phyloP scores from a whole-genome alignment of 2,797 vertebrate genomes.

The Ceyx erithaca region DNA sequence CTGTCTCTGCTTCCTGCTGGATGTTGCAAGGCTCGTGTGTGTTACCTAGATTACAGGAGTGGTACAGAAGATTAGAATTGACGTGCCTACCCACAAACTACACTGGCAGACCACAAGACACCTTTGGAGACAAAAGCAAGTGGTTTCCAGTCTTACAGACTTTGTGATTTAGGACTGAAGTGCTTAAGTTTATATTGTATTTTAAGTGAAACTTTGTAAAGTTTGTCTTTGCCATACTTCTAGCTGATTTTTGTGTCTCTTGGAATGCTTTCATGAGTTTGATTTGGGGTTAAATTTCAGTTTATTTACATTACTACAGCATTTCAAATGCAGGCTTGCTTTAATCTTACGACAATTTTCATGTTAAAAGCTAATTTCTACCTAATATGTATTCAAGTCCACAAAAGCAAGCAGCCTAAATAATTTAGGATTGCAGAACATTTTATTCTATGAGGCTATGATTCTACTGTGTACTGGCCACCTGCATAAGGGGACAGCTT shows the following conservation, averaged over 20 bases:
- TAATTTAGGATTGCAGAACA: accelerated
- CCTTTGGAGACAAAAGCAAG: conserved; percentile 67
- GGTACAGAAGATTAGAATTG: conserved; percentile 70
- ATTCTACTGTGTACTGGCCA: background rate
- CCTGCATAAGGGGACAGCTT: background rate
- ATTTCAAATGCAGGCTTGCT: background rate
- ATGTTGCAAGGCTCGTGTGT: conserved; percentile 72
- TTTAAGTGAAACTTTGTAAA: background rate
- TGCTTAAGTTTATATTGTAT: background rate
- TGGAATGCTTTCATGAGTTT: background rate
- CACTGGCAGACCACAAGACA: conserved; percentile 66
- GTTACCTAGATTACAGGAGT: conserved; percentile 75
- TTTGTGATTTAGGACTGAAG: conserved; percentile 59
- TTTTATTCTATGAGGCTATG: background rate
- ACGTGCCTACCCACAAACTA: conserved; percentile 61
- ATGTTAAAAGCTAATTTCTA: background rate
- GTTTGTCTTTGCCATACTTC: background rate
- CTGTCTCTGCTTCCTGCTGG: conserved; percentile 73
- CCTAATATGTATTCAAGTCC: background rate
- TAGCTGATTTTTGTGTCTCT: background rate
- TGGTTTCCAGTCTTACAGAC: conserved; percentile 56
- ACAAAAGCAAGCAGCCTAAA: background rate
- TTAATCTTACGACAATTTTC: background rate
- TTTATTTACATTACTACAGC: background rate
- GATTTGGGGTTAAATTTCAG: background rate